Conservation (phyloP, 1,140 invertebrate genomes). For the Epicauta chinensis region DNA sequence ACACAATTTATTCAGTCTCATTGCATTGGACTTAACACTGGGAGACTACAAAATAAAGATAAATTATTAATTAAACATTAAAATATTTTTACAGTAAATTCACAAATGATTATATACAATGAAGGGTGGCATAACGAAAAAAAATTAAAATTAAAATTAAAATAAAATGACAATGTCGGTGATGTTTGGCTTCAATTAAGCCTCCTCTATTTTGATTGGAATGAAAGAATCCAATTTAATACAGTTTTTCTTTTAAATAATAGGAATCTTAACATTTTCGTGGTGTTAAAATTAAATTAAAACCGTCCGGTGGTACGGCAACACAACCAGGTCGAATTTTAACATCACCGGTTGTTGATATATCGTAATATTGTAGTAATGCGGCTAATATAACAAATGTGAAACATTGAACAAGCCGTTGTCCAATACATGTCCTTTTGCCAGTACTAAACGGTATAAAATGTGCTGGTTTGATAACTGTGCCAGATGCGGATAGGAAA, state of each 20-base stretch:
- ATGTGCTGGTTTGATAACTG: slow-evolving; percentile 50
- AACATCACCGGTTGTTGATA: slow-evolving; percentile 52
- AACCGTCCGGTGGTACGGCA: slow-evolving; percentile 61
- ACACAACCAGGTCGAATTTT: slow-evolving; percentile 58
- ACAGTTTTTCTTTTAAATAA: too few relatives aligned
- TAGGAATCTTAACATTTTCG: slow-evolving; percentile 13
- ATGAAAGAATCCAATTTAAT: too few relatives aligned
- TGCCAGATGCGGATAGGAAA: slow-evolving; percentile 55
- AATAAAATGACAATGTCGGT: slow-evolving; percentile 13
- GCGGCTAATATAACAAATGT: slow-evolving; percentile 67
- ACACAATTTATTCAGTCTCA: slow-evolving; percentile 41
- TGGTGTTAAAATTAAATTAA: slow-evolving; percentile 52
- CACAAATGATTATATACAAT: slow-evolving; percentile 36
- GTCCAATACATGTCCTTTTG: slow-evolving; percentile 81
- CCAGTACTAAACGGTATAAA: slow-evolving; percentile 86
- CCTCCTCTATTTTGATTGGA: slow-evolving; percentile 5
- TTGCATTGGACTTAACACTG: slow-evolving; percentile 38
- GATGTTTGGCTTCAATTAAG: slow-evolving; percentile 26
- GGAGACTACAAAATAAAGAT: slow-evolving; percentile 33
- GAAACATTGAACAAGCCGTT: slow-evolving; percentile 72
- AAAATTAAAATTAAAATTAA: slow-evolving; percentile 9
- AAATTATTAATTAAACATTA: slow-evolving; percentile 30
- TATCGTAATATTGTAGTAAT: slow-evolving; percentile 66
- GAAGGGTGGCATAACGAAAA: slow-evolving; percentile 11
- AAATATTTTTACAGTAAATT: slow-evolving; percentile 38